Percentiles rank a stretch among this genome's conserved stretches.
Evolutionary conservation across 2,797 vertebrate species (phyloP).

Genomic region (Lithobates sylvaticus): DNA sequence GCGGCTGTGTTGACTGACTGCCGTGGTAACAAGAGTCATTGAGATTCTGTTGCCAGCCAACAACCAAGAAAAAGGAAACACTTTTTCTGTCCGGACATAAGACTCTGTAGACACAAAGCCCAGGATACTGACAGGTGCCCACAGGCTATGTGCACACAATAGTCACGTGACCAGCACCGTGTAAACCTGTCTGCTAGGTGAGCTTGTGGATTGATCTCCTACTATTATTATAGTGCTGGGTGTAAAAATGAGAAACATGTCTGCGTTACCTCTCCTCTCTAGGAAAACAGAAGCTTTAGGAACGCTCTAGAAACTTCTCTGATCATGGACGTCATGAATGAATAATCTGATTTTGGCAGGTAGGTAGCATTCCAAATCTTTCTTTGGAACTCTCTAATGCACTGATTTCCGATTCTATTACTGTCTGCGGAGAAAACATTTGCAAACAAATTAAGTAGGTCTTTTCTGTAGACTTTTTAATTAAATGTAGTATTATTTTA

Average conservation of each 20-base stretch:
- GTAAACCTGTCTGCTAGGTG: neutral
- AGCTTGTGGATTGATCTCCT: neutral
- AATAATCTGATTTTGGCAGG: neutral
- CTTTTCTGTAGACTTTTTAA: no score
- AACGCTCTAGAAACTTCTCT: neutral
- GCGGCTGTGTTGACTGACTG: slow-evolving; percentile 15
- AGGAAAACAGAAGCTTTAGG: neutral
- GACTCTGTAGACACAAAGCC: neutral
- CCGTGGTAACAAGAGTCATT: slow-evolving; percentile 41
- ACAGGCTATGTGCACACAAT: neutral
- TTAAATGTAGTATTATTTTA: no score
- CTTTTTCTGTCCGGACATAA: neutral
- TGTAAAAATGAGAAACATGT: neutral
- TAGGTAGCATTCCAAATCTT: no score
- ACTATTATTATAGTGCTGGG: neutral
- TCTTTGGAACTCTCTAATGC: no score
- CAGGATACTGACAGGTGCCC: neutral
- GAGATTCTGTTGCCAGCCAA: neutral
- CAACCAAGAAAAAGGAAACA: neutral
- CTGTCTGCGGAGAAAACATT: no score
- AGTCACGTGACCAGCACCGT: neutral
- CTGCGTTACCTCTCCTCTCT: neutral
- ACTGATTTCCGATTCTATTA: no score
- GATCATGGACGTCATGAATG: neutral
- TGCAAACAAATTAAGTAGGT: no score